Evolutionary conservation across 1,140 invertebrate genomes (phyloP), one percentile per base, ranked within the genome.

Genomic region (Cyclargus thomasi): DNA sequence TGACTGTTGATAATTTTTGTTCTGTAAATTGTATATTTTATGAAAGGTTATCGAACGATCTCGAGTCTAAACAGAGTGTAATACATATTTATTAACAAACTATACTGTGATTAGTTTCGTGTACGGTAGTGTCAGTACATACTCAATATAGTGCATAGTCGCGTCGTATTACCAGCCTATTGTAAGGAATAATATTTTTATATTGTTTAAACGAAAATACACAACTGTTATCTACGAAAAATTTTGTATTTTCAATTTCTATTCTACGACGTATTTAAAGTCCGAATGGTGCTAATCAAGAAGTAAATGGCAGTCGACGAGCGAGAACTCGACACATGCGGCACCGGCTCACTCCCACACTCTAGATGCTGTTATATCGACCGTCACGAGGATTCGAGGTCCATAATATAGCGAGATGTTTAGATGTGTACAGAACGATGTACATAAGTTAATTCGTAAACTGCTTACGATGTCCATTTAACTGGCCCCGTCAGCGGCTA

Each of bases 121-220:
- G 70, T 69, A 71, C 71, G 76, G 47, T 67, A 68, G 73, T 70
- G 74, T 67, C 39, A 74, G 73, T 71, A 63, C 57, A 65, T 65
- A 64, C 53, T 53, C 62, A 63, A 55, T 20, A 65, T 68, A 65
- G 70, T 69, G 23, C 63, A 68, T 67, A 68, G 53, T 71, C 47
- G 78, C 77, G 77, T 82, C 77, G 74, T 83, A 80, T 74, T 80
- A 78, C 69, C 73, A 76, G 73, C 71, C 74, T 84, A 84, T 73
- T 75, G 66, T 88, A 87, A 88, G 81, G 88, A 85, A 86, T 79
- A 73, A 85, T 90, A 90, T 90, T 90, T 90, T 90, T 90, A 86
- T 90, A 90, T 88, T 81, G 83, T 89, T 85, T 84, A 80, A 86
- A 89, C 84, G 83, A 86, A 86, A 86, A 77, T 86, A 88, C 82